Evolutionary conservation across 1,140 invertebrate genomes (phyloP).

Genomic region (Periplaneta americana): DNA sequence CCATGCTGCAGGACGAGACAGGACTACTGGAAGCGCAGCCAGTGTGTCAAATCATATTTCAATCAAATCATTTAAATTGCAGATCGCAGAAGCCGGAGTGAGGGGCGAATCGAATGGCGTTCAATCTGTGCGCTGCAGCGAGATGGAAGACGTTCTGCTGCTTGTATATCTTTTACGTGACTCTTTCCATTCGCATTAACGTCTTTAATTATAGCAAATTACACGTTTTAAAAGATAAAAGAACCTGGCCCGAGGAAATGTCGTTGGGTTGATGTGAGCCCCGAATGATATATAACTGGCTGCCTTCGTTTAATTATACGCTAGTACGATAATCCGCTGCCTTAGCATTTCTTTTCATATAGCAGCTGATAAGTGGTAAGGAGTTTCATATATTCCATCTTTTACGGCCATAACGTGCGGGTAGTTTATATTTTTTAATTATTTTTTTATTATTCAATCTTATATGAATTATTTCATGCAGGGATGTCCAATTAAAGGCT

Average conservation of each 20-base stretch:
- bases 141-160: not conserved
- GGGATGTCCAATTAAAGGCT: not conserved
- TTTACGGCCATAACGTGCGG: not conserved
- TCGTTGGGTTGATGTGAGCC: not conserved
- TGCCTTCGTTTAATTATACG: not conserved
- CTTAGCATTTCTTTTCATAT: not conserved
- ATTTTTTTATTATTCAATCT: not conserved
- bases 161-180: not conserved
- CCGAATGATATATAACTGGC: not conserved
- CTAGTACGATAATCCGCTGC: not conserved
- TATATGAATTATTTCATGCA: not conserved
- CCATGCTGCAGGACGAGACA: too few species aligned
- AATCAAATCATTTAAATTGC: not conserved
- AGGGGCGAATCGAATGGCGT: not conserved
- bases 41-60: not conserved
- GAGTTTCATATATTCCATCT: not conserved
- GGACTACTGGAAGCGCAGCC: not conserved
- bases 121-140: not conserved
- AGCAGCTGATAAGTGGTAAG: not conserved
- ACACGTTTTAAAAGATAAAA: not conserved
- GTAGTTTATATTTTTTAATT: not conserved
- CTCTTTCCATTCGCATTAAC: not conserved
- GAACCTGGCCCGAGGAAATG: not conserved
- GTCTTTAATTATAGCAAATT: slow-evolving; percentile 2
- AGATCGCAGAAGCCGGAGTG: not conserved